A percentile compares a stretch with the other conserved stretches of the same genome.
Evolutionary conservation across 2,797 vertebrate genomes (phyloP).

Genomic region (Moxostoma hubbsi): DNA sequence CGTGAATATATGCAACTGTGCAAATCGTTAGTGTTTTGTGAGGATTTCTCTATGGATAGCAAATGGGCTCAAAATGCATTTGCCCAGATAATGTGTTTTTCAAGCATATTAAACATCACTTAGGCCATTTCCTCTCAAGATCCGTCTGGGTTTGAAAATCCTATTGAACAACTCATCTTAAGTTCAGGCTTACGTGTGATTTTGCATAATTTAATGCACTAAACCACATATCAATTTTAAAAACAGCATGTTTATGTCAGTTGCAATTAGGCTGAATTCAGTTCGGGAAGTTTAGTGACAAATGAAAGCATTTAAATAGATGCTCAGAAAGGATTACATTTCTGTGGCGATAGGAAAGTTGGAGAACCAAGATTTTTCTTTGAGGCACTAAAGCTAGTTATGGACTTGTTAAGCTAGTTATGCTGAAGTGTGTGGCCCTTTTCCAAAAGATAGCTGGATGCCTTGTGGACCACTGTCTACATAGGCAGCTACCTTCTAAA

Average conservation of each 20-base stretch:
- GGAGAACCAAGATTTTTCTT: background rate
- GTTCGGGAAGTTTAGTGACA: constrained; percentile 61
- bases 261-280: constrained; percentile 70
- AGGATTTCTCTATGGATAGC: constrained; percentile 15
- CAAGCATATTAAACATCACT: constrained; percentile 56
- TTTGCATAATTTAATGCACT: constrained; percentile 61
- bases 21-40: background rate
- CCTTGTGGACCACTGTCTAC: background rate
- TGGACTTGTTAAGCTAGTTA: constrained; percentile 58
- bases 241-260: constrained; percentile 68
- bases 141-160: constrained; percentile 45
- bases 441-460: constrained; percentile 50
- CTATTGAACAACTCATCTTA: constrained; percentile 60
- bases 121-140: constrained; percentile 57
- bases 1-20: constrained; percentile 1
- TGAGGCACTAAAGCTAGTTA: constrained; percentile 11
- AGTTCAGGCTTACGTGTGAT: constrained; percentile 53
- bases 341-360: constrained; percentile 55
- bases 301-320: constrained; percentile 63
- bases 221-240: constrained; percentile 66
- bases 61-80: constrained; percentile 22
- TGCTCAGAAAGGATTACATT: constrained; percentile 63
- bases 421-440: constrained; percentile 39
- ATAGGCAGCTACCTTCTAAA: background rate
- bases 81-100: constrained; percentile 58